Percentiles rank a stretch among this genome's conserved stretches.
Evolutionary conservation across 2,113 vertebrate genomes (phyloP).

Genomic region (Dipodomys spectabilis): DNA sequence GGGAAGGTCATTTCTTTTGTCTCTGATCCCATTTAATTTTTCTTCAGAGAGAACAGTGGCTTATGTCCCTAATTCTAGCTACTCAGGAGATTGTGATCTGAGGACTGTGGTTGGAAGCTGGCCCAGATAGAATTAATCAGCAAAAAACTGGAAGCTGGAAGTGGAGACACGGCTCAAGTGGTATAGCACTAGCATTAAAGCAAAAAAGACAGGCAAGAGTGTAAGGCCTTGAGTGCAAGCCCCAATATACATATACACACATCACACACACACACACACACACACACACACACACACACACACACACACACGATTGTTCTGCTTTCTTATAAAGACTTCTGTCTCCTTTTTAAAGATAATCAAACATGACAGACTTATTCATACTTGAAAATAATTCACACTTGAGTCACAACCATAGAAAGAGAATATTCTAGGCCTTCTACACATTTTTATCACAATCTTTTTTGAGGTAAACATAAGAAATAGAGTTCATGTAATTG

Average conservation of each 20-base stretch:
- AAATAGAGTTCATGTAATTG: not conserved
- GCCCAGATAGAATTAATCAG: no score
- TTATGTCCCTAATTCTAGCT: no score
- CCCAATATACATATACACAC: no score
- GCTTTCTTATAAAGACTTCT: slow-evolving; percentile 28
- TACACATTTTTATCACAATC: not conserved
- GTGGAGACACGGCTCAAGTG: no score
- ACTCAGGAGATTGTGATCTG: no score
- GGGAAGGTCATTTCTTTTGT: not conserved
- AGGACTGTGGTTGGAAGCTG: no score
- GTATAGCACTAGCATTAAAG: no score
- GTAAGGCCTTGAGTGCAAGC: no score
- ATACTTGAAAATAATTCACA: slow-evolving; percentile 2
- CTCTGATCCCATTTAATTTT: not conserved
- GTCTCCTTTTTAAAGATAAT: not conserved
- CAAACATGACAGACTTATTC: not conserved
- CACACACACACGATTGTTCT: not conserved
- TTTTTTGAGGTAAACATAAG: not conserved
- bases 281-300: no score
- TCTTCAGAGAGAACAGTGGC: not conserved
- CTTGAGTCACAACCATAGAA: not conserved
- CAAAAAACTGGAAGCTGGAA: no score
- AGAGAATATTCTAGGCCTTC: not conserved
- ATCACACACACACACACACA: no score
- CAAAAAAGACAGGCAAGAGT: no score